Percentiles rank a stretch among this genome's conserved stretches.
Evolutionary conservation across 2,888 invertebrate species (phyloP).

Genomic region (Cryptophagus acutangulus): DNA sequence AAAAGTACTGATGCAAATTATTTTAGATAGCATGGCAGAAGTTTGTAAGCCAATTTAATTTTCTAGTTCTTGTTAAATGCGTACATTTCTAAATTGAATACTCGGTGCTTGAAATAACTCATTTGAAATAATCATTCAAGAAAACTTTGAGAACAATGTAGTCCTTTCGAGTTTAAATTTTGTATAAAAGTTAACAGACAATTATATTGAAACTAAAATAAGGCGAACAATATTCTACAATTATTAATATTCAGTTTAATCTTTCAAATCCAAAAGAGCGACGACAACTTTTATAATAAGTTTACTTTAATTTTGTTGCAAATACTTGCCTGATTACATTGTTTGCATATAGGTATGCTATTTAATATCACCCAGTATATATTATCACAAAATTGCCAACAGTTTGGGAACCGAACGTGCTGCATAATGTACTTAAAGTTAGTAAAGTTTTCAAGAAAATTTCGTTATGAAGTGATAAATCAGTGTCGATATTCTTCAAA

Average conservation of each 20-base stretch:
- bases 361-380: no score
- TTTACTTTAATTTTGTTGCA: no score
- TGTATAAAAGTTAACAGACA: constrained; percentile 23
- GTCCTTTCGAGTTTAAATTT: constrained; percentile 25
- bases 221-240: neutral
- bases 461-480: constrained; percentile 1
- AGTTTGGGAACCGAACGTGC: neutral
- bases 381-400: no score
- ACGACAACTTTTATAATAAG: no score
- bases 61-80: constrained; percentile 27
- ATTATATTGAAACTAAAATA: constrained; percentile 17
- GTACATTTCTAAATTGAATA: constrained; percentile 32
- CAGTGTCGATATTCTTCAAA: constrained; percentile 1
- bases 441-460: neutral
- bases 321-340: no score
- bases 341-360: no score
- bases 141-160: constrained; percentile 27
- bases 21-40: constrained; percentile 13
- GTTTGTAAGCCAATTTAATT: constrained; percentile 27
- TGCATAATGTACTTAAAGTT: neutral
- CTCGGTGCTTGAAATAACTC: constrained; percentile 28
- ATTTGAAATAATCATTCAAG: constrained; percentile 32
- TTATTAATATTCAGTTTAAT: neutral
- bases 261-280: no score
- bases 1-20: constrained; percentile 10